These are phyloP conservation scores for Tonatia bakeri DNA, from an alignment of 2,113 vertebrate genomes.

Conservation along the genomic window DNA sequence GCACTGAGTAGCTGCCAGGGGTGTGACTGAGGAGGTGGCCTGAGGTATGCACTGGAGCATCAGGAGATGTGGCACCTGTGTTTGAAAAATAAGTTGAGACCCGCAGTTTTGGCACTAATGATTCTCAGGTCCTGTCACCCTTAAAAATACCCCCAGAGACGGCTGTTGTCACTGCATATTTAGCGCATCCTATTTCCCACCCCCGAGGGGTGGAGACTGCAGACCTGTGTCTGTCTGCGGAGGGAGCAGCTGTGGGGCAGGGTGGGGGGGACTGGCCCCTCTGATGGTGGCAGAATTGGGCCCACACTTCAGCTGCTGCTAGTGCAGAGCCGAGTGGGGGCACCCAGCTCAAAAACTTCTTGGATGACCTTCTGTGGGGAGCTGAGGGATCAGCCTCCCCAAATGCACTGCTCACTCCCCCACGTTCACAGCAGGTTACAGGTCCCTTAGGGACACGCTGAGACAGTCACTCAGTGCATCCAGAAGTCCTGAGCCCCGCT, in stretches of 20 bases:
- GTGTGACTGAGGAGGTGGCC: neutral
- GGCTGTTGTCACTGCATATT: slow-evolving; percentile 55
- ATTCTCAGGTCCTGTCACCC: slow-evolving; percentile 49
- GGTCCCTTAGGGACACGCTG: neutral
- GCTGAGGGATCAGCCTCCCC: neutral
- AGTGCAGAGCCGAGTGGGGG: rapidly evolving
- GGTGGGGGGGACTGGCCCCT: neutral
- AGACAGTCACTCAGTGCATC: neutral
- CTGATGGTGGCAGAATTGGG: neutral
- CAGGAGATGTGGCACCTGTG: neutral
- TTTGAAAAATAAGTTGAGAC: slow-evolving; percentile 39
- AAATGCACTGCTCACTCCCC: neutral
- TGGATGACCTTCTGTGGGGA: neutral
- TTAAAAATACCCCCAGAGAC: slow-evolving; percentile 60
- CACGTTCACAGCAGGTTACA: neutral
- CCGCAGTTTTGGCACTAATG: slow-evolving; percentile 5
- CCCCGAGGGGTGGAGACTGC: neutral
- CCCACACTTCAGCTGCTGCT: neutral
- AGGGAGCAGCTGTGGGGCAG: rapidly evolving
- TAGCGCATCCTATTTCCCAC: slow-evolving; percentile 49
- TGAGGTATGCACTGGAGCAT: neutral
- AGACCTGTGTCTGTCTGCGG: neutral
- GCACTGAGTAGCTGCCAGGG: neutral
- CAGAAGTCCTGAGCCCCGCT: neutral
- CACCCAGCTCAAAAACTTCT: neutral